Evolutionary conservation across 2,113 vertebrate species (phyloP), one percentile per base, ranked within the genome.

Genomic region (Tachycineta bicolor): DNA sequence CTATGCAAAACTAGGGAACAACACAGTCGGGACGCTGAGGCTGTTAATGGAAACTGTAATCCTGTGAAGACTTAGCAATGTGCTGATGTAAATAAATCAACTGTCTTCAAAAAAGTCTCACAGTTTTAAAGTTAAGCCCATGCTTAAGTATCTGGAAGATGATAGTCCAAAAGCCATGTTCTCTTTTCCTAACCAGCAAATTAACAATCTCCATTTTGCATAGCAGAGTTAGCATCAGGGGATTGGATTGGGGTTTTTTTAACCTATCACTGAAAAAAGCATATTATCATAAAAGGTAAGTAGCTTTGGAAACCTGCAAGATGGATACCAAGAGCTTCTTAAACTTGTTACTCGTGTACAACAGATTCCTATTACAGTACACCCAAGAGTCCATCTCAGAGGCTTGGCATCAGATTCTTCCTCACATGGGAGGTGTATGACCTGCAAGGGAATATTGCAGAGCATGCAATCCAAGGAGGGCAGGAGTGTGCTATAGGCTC

Each of bases 1-100:
- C 94, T 86, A 90, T 63, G 70, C 64, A 94, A 94, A 94, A 93
- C 43, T 44, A 60, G 29, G 31, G 67, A 94, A 94, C 31, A 64
- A 85, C 43, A 33, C 6, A n/a, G 21, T 82, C 62, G 59, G 34
- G 64, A 86, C 86, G 34, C n/a, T 60, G 68, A 81, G 80, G 55
- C 26, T 90, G 73, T 55, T 93, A 91, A 78, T 86, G 83, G 67
- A 60, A 94, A 34, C 5, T 7, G 14, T 71, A 68, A 89, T 85
- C 53, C 69, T 33, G 10, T 13, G 31, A 95, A 87, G 29, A 52
- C 33, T 83, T 67, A 81, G 29, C 16, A 63, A 65, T 63, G n/a
- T 23, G 33, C 41, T 83, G 44, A 79, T 15, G 44, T 62, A 89
- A 93, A 94, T 52, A 70, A 75, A 59, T 58, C 33, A 33, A 21